A percentile compares a stretch with the other conserved stretches of the same genome.
phyloP scores from a whole-genome alignment of 2,888 invertebrate genomes.

The Tachina fera region DNA sequence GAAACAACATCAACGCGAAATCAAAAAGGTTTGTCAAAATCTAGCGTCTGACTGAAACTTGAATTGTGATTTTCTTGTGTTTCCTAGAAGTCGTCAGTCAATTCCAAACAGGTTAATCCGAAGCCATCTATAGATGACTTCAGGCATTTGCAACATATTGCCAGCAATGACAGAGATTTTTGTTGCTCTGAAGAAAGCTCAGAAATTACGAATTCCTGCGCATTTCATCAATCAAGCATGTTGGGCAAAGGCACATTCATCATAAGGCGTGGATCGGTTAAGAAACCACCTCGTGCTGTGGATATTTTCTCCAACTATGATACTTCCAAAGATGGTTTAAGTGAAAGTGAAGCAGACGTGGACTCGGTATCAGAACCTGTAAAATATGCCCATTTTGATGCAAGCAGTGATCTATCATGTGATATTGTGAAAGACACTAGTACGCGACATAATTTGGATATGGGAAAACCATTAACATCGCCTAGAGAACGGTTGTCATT shows the following conservation, averaged over 20 bases:
- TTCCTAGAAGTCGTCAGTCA: slow-evolving; percentile 36
- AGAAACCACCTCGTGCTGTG: slow-evolving; percentile 76
- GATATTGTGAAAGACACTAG: slow-evolving; percentile 51
- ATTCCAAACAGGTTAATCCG: slow-evolving; percentile 28
- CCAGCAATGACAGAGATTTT: slow-evolving; percentile 48
- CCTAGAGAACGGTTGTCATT: slow-evolving; percentile 79
- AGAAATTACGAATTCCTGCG: slow-evolving; percentile 72
- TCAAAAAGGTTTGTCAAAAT: slow-evolving; percentile 46
- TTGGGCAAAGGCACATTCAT: slow-evolving; percentile 90
- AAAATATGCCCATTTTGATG: slow-evolving; percentile 74
- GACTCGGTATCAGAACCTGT: slow-evolving; percentile 65
- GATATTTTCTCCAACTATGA: slow-evolving; percentile 76
- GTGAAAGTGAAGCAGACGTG: slow-evolving; percentile 62
- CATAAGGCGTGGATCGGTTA: slow-evolving; percentile 84
- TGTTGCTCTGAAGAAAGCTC: slow-evolving; percentile 61
- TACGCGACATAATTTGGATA: slow-evolving; percentile 53
- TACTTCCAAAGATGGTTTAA: slow-evolving; percentile 50
- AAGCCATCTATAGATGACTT: slow-evolving; percentile 27
- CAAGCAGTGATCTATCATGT: slow-evolving; percentile 59
- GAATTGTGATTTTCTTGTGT: not conserved
- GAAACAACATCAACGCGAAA: slow-evolving; percentile 59
- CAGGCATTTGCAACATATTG: slow-evolving; percentile 42
- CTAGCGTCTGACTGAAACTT: not conserved
- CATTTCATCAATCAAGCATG: slow-evolving; percentile 82
- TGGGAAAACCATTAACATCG: slow-evolving; percentile 69